Base-by-base conservation (phyloP, 35 echinoderm and acorn worm genomes). In the Patiria miniata region DNA sequence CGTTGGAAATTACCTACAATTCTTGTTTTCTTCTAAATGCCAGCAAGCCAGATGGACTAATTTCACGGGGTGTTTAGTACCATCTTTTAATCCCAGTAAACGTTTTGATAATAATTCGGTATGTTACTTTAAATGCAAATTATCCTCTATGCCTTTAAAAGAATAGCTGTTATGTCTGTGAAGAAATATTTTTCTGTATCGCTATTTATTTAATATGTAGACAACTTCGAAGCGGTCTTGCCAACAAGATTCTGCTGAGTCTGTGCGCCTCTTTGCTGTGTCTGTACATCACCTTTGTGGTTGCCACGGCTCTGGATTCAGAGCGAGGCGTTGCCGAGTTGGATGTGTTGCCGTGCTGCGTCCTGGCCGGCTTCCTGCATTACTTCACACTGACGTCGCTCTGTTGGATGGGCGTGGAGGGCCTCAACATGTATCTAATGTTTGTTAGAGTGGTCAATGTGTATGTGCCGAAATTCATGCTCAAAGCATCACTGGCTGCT, bases 301-400 rank as follows among this genome's bases (percentile, higher is more conserved):
- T 81, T 33, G 89, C 89, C 76, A 89, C 80, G 33, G 77, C 78
- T 12, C 44, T 94, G 7, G 92, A 94, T 52, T 52, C 87, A n/a
- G 87, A 94, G 44, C 52, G 87, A 38, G 77, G 73, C 42, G 77
- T 77, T 28, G 78, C 51, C 51, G 81, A 88, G 52, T 26, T 94
- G 16, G 28, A 32, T n/a, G 39, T 79, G 17, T 8, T 94, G 15
- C 68, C 77, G 9, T 94, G 92, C 85, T 86, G 83, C 39, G 80
- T 94, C 40, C 52, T 94, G 8, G 92, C 87, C 28, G 92, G 65
- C 2, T 23, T 81, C 21, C 78, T 89, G n/a, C 92, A 94, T 56
- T 94, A 88, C 83, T 91, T 94, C 79, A 94, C 93, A 7, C 77
- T 94, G 44, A 77, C 93, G 2, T 90, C 88, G 10, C 89, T 94